phyloP scores from a whole-genome alignment of 2,113 vertebrate species.

The Myotis lucifugus region DNA sequence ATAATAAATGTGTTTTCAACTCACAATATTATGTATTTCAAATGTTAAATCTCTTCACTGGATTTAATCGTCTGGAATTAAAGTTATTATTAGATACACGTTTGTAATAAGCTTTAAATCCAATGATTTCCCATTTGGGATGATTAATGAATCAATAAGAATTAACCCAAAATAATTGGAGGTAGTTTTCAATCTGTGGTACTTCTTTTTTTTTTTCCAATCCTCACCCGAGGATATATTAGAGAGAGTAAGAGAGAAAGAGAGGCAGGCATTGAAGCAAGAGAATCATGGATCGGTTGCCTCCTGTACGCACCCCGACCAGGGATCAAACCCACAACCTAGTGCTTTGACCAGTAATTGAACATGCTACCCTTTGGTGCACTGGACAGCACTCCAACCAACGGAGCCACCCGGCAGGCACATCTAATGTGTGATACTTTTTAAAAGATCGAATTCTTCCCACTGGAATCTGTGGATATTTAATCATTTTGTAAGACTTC shows the following conservation, averaged over 20 bases:
- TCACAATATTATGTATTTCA: neutral
- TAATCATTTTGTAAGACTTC: neutral
- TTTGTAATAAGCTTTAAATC: neutral
- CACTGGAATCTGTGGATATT: neutral
- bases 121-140: neutral
- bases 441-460: neutral
- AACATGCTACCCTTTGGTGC: neutral
- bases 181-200: neutral
- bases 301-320: neutral
- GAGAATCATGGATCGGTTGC: neutral
- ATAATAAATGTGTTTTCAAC: neutral
- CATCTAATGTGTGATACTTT: neutral
- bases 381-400: neutral
- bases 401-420: too few species aligned
- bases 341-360: neutral
- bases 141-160: neutral
- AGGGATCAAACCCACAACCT: neutral
- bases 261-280: neutral
- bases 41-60: neutral
- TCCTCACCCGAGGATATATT: neutral
- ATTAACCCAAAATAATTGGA: neutral
- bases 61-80: conserved; percentile 22
- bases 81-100: neutral
- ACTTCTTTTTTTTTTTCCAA: neutral
- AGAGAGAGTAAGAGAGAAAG: neutral